Percentiles rank a stretch among this genome's conserved stretches.
Conservation (phyloP, 2,113 vertebrate genomes). For the Pseudopodoces humilis region DNA sequence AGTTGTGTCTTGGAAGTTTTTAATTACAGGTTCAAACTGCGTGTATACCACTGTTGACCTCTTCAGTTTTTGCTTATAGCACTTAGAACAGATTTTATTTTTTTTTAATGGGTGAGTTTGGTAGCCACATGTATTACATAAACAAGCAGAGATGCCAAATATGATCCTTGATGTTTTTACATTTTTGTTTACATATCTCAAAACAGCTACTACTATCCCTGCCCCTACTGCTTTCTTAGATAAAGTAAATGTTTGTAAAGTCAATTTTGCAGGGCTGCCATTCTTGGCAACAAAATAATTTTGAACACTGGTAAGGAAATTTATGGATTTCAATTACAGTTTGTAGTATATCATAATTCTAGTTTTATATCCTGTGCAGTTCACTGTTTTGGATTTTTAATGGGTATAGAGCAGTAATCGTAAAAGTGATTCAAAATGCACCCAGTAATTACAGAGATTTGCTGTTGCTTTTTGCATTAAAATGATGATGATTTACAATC, state of each 20-base stretch:
- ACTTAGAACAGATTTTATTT: background rate
- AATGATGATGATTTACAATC: slow-evolving; percentile 77
- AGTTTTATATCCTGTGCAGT: slow-evolving; percentile 75
- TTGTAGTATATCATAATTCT: slow-evolving; percentile 76
- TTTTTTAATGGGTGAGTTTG: background rate
- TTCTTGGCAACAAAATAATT: slow-evolving; percentile 71
- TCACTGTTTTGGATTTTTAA: slow-evolving; percentile 79
- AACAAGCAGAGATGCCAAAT: background rate
- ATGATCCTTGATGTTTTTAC: background rate
- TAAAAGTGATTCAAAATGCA: slow-evolving; percentile 81
- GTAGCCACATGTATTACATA: background rate
- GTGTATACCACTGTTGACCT: background rate
- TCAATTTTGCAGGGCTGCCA: slow-evolving; percentile 51
- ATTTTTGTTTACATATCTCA: background rate
- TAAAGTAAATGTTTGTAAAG: slow-evolving; percentile 62
- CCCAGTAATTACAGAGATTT: slow-evolving; percentile 81
- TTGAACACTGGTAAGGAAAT: slow-evolving; percentile 64
- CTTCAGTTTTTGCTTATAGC: background rate
- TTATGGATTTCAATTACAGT: slow-evolving; percentile 79
- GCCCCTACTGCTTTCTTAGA: background rate
- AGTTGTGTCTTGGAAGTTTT: background rate
- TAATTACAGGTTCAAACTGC: background rate
- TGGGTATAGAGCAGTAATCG: slow-evolving; percentile 75
- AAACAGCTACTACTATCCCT: background rate
- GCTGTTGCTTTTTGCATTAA: slow-evolving; percentile 77